These are phyloP conservation scores for Marronus borbonicus DNA, from an alignment of 2,888 invertebrate genomes.

Conservation along the genomic window DNA sequence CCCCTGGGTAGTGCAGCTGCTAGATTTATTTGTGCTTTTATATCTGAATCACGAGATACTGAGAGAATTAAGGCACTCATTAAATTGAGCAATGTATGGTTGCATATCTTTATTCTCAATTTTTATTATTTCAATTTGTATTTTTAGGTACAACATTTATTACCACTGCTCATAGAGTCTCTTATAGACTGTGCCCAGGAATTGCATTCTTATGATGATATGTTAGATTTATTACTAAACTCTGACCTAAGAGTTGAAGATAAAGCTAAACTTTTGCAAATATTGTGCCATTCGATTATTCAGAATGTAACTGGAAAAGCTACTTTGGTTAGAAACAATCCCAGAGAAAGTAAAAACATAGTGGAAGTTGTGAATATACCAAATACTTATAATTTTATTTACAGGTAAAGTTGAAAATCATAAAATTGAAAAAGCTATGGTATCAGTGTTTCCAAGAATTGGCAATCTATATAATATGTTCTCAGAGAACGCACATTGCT, in stretches of 20 bases:
- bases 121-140: background rate
- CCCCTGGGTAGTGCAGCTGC: slow-evolving; percentile 25
- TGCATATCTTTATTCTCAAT: background rate
- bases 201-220: slow-evolving; percentile 25
- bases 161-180: slow-evolving; percentile 22
- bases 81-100: slow-evolving; percentile 20
- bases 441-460: background rate
- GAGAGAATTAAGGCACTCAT: slow-evolving; percentile 20
- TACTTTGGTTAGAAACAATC: background rate
- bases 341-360: slow-evolving; percentile 27
- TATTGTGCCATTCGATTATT: slow-evolving; percentile 22
- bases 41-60: background rate
- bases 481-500: slow-evolving; percentile 1
- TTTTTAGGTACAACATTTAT: slow-evolving; percentile 12
- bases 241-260: slow-evolving; percentile 6
- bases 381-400: background rate
- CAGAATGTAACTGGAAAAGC: slow-evolving; percentile 31
- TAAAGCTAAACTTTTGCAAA: slow-evolving; percentile 1
- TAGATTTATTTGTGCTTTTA: slow-evolving; percentile 17
- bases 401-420: slow-evolving; percentile 3
- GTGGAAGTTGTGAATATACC: too few relatives aligned
- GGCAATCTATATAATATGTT: background rate
- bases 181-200: slow-evolving; percentile 26
- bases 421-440: background rate
- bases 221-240: background rate